These are phyloP conservation scores for Heterotilapia buettikoferi DNA, from an alignment of 2,113 vertebrate species.

Conservation along the genomic window DNA sequence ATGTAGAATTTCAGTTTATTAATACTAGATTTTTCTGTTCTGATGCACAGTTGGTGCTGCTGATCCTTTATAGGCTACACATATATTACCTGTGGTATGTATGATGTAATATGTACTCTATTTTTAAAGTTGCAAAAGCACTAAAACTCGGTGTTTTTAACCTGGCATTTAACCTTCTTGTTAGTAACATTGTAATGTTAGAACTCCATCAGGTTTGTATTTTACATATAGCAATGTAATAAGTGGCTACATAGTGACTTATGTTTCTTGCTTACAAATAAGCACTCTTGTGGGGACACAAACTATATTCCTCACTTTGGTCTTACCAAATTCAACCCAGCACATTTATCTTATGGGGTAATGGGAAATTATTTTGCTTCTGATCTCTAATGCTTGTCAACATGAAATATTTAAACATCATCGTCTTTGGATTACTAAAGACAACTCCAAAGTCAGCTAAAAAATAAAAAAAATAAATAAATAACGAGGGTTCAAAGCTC, in stretches of 20 bases:
- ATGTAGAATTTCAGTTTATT: neutral
- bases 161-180: neutral
- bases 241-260: neutral
- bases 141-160: neutral
- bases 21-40: neutral
- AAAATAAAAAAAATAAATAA: neutral
- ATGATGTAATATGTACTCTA: neutral
- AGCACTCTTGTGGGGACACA: neutral
- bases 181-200: neutral
- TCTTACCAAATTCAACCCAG: neutral
- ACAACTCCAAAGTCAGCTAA: slow-evolving; percentile 9
- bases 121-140: neutral
- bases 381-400: slow-evolving; percentile 42
- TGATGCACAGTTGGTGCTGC: neutral
- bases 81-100: neutral
- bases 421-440: slow-evolving; percentile 16
- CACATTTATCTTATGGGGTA: neutral
- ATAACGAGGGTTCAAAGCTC: slow-evolving; percentile 27
- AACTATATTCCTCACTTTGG: neutral
- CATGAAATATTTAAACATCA: slow-evolving; percentile 22
- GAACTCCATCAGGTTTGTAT: neutral
- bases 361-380: slow-evolving; percentile 26
- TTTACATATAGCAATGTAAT: neutral
- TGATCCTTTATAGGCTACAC: neutral
- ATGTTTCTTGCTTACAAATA: neutral